Base-by-base conservation (phyloP, 2,888 invertebrate genomes). In the Auanema freiburgensis region DNA sequence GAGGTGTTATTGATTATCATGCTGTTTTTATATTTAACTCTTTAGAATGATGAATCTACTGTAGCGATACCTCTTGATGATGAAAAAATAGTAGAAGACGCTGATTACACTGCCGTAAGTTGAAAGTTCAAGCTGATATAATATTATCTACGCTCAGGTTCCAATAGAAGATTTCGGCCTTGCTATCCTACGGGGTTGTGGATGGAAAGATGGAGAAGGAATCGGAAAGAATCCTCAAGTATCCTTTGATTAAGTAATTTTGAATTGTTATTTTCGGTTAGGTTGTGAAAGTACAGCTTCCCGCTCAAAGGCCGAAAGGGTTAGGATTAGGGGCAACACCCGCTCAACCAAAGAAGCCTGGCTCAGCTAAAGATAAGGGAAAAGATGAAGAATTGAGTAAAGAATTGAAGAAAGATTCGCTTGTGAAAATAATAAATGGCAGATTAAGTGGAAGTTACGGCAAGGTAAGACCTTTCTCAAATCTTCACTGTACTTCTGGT, bases 111-210 rank as follows among this genome's bases (percentile, higher is more conserved):
- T 40, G 66, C 58, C 49, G 67, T 69, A 50, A 23, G 25, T 23
- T 4, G n/a, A 14, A n/a, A n/a, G 5, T 23, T 5, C 5, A 14
- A 52, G 18, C 14, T 14, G n/a, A 33, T 3, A 18, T 52, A 33
- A 16, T 46, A 18, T 14, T 2, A 24, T 25, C 18, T 40, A 55
- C 1, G 40, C 5, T 24, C 8, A 87, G 76, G 87, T 91, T 65
- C 90, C 91, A 0, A 88, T 91, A 21, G 88, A 87, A 79, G 89
- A 91, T 59, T 97, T 90, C 88, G 97, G 97, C 2, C 81, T 91
- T 83, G 97, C 96, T 0, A 90, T 96, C 91, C 86, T 97, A 1
- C 87, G 94, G 67, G 97, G 96, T 10, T 96, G 95, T 95, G 96
- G 87, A 14, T 87, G 86, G 86, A 86, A 85, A 69, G 84, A 85